A percentile compares a stretch with the other conserved stretches of the same genome.
Conservation (phyloP, 1,140 invertebrate genomes). For the Orchestia grillus region DNA sequence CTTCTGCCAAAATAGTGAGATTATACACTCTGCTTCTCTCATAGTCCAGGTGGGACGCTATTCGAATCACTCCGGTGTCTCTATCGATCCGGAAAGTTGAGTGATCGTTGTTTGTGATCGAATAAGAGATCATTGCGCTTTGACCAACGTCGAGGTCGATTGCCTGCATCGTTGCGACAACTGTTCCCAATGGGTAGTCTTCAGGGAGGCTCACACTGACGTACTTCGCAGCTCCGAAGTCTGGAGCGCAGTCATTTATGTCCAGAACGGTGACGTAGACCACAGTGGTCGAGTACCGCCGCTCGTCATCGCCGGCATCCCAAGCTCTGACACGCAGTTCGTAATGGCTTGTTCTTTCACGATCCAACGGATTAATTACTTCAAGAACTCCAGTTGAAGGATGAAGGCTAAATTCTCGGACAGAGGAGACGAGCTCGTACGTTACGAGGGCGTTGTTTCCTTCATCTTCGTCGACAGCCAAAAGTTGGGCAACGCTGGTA, state of each 20-base stretch:
- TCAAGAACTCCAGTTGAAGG: conserved; percentile 81
- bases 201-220: conserved; percentile 84
- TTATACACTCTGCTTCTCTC: conserved; percentile 90
- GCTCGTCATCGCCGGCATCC: conserved; percentile 77
- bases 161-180: conserved; percentile 82
- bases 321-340: conserved; percentile 86
- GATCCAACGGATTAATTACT: conserved; percentile 83
- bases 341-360: conserved; percentile 87
- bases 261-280: conserved; percentile 82
- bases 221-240: conserved; percentile 74
- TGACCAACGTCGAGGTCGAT: conserved; percentile 87
- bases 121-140: conserved; percentile 78
- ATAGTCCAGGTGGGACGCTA: conserved; percentile 83
- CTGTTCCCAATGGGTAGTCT: conserved; percentile 88
- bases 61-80: conserved; percentile 85
- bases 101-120: conserved; percentile 78
- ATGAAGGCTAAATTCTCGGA: conserved; percentile 87
- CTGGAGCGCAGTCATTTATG: conserved; percentile 91
- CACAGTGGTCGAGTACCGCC: conserved; percentile 74
- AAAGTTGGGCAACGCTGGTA: conserved; percentile 72
- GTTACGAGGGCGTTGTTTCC: conserved; percentile 83
- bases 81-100: conserved; percentile 82
- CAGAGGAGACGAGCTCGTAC: conserved; percentile 84
- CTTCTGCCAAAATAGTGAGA: conserved; percentile 84
- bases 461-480: conserved; percentile 73